phyloP scores from a whole-genome alignment of 1,140 invertebrate species.

The Caerostris darwini region DNA sequence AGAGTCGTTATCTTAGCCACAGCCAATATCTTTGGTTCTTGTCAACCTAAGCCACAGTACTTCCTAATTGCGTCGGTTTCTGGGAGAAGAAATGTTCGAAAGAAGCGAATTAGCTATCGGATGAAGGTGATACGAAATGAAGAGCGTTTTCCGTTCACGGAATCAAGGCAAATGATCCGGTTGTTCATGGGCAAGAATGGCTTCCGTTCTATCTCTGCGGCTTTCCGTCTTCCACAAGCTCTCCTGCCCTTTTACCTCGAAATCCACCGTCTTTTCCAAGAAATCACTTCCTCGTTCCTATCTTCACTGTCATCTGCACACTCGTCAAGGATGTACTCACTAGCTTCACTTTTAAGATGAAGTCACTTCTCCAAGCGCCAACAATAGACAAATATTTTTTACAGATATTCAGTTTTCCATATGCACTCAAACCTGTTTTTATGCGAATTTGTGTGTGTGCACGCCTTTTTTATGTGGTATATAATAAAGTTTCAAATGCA shows the following conservation, averaged over 20 bases:
- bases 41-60: not conserved
- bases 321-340: not conserved
- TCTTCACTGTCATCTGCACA: not conserved
- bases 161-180: conserved; percentile 22
- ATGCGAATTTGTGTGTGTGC: too few species aligned
- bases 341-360: not conserved
- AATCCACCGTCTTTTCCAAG: conserved; percentile 32
- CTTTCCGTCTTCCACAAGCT: not conserved
- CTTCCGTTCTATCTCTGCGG: conserved; percentile 39
- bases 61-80: conserved; percentile 16
- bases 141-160: conserved; percentile 53
- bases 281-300: conserved; percentile 44
- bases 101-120: not conserved
- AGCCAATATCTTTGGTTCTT: not conserved
- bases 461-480: too few species aligned
- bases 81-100: not conserved
- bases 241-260: conserved; percentile 25
- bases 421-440: too few species aligned
- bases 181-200: conserved; percentile 54
- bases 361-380: too few species aligned
- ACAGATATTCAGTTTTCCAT: too few species aligned
- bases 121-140: conserved; percentile 24
- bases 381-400: too few species aligned
- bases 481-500: too few species aligned
- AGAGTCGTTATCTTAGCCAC: too few species aligned